Base-by-base conservation (phyloP, 2,888 invertebrate species). In the Dione vanillae region DNA sequence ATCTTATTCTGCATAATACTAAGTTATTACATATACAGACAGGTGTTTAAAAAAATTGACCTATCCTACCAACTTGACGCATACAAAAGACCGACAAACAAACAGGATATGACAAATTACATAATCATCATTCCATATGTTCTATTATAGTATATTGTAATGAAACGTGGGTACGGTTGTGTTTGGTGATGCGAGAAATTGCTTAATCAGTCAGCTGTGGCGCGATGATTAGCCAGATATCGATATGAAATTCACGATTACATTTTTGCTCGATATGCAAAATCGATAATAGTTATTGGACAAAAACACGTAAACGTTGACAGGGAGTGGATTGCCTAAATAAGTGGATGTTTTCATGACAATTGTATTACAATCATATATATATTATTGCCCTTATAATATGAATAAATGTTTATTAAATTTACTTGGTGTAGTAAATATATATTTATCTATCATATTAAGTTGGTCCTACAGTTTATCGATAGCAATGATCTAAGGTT, bases 191-290 rank as follows among this genome's bases (percentile, higher is more conserved):
- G 86, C 91, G 87, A 79, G 83, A 88, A 92, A 93, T 92, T 91
- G 92, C 88, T 88, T 88, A 91, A 90, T 90, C 92, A 91, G 79
- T 89, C 88, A 85, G 83, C 89, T 91, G 91, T 90, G 89, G 82
- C 82, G 79, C 80, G 84, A 85, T 87, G 91, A 92, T 92, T 91
- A 90, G 91, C 78, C 74, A 74, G 84, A 85, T 89, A 86, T 80
- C 82, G 79, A 84, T 86, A 87, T 89, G 84, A 87, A 90, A 89
- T 89, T 81, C 86, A 85, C 83, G 80, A 85, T 82, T 83, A 85
- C 85, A 83, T 81, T 85, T 84, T 84, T 82, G 77, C 79, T 78
- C 78, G 78, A 79, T 78, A 78, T 76, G 75, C 77, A 78, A 77
- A 79, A 74, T 77, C 68, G 74, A 74, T 69, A 66, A 70, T 69